These are phyloP conservation scores for Paracyclopina nana DNA, from an alignment of 1,140 invertebrate genomes.

Conservation along the genomic window DNA sequence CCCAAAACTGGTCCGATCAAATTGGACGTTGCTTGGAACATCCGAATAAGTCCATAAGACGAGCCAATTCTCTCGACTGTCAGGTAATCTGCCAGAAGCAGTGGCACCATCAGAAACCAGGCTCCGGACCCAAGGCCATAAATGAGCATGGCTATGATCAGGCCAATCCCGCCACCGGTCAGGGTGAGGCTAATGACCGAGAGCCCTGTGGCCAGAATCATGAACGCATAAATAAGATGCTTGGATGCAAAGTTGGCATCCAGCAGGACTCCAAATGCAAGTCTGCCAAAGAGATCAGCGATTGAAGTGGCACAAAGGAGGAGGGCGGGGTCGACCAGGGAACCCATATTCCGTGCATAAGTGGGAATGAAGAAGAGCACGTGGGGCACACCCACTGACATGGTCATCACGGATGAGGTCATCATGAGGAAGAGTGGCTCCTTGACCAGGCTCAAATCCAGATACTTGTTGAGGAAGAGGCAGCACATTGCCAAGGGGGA, in stretches of 20 bases:
- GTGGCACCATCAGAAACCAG: constrained; percentile 50
- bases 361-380: constrained; percentile 50
- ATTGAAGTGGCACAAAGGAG: constrained; percentile 48
- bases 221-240: constrained; percentile 24
- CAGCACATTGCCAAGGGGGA: not conserved
- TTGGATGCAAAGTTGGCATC: constrained; percentile 46
- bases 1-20: constrained; percentile 6
- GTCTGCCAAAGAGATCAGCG: constrained; percentile 42
- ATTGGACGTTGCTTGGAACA: constrained; percentile 34
- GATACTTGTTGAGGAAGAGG: constrained; percentile 25
- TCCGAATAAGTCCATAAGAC: constrained; percentile 46
- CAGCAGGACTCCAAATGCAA: constrained; percentile 45
- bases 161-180: constrained; percentile 35
- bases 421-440: constrained; percentile 38
- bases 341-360: constrained; percentile 39
- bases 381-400: constrained; percentile 52
- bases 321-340: constrained; percentile 42
- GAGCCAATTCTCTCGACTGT: constrained; percentile 48
- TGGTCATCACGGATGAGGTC: constrained; percentile 45
- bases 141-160: constrained; percentile 34
- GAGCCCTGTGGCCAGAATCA: constrained; percentile 42
- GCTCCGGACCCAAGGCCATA: constrained; percentile 47
- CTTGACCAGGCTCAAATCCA: constrained; percentile 42
- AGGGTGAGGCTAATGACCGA: constrained; percentile 42
- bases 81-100: constrained; percentile 46